Percentiles rank a stretch among this genome's conserved stretches.
phyloP scores from a whole-genome alignment of 2,888 invertebrate species.

The Drepanosiphum platanoidis region DNA sequence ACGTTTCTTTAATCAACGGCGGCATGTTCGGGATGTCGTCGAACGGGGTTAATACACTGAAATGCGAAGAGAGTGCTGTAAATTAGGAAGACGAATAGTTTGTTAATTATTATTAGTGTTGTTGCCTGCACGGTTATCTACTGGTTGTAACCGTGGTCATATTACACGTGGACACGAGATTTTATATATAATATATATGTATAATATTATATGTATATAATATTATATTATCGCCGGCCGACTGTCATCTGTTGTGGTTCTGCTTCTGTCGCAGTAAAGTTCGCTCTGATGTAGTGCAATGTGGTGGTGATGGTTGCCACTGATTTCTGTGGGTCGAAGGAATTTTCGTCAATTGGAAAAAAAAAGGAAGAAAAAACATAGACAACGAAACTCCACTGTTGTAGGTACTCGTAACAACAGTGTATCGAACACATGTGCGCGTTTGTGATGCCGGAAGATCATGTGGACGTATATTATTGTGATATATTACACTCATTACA shows the following conservation, averaged over 20 bases:
- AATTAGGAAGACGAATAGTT: slow-evolving; percentile 6
- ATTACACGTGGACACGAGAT: neutral
- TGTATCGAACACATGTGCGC: neutral
- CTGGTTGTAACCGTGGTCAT: no score
- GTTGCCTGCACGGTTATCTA: no score
- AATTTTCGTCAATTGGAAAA: neutral
- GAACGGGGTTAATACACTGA: slow-evolving; percentile 30
- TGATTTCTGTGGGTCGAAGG: neutral
- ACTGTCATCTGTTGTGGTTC: neutral
- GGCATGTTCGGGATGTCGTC: neutral
- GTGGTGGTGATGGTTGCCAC: neutral
- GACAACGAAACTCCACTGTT: neutral
- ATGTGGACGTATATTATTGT: neutral
- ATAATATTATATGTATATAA: no score
- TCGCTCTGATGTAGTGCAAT: neutral
- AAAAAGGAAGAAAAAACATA: no score
- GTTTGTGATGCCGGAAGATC: neutral
- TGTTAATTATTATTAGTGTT: no score
- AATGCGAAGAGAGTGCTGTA: neutral
- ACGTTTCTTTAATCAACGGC: slow-evolving; percentile 20
- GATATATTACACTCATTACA: neutral
- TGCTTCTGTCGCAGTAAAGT: neutral
- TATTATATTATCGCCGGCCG: neutral
- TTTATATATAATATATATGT: no score
- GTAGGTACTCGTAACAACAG: no score